Conservation (phyloP, 2,888 invertebrate species). For the Tetranychus truncatus region DNA sequence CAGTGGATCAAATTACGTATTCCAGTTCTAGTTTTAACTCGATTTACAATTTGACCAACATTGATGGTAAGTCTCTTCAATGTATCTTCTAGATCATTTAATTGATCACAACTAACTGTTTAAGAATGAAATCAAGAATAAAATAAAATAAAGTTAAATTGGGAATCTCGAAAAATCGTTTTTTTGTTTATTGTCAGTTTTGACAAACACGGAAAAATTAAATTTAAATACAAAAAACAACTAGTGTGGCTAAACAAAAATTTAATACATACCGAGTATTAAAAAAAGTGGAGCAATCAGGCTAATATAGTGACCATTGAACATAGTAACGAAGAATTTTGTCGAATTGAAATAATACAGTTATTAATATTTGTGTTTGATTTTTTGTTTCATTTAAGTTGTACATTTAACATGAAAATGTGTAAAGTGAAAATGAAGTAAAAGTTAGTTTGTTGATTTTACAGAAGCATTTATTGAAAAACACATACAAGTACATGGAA, state of each 20-base stretch:
- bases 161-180: not conserved
- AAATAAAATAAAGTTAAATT: not conserved
- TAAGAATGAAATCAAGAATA: not conserved
- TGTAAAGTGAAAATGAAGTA: too few relatives aligned
- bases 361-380: not conserved
- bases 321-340: not conserved
- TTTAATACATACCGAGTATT: not conserved
- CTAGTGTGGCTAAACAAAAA: not conserved
- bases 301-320: not conserved
- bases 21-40: conserved; percentile 4
- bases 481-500: too few relatives aligned
- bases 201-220: not conserved
- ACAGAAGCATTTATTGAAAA: too few relatives aligned
- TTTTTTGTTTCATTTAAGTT: not conserved
- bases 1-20: not conserved
- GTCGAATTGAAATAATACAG: not conserved
- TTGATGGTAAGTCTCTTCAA: not conserved
- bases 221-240: not conserved
- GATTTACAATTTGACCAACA: not conserved
- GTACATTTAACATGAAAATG: too few relatives aligned
- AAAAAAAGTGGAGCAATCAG: not conserved
- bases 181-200: not conserved
- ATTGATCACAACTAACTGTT: not conserved
- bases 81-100: not conserved
- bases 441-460: too few relatives aligned